A percentile compares a stretch with the other conserved stretches of the same genome.
phyloP scores from a whole-genome alignment of 1,140 invertebrate species.

The Chironomus tepperi region DNA sequence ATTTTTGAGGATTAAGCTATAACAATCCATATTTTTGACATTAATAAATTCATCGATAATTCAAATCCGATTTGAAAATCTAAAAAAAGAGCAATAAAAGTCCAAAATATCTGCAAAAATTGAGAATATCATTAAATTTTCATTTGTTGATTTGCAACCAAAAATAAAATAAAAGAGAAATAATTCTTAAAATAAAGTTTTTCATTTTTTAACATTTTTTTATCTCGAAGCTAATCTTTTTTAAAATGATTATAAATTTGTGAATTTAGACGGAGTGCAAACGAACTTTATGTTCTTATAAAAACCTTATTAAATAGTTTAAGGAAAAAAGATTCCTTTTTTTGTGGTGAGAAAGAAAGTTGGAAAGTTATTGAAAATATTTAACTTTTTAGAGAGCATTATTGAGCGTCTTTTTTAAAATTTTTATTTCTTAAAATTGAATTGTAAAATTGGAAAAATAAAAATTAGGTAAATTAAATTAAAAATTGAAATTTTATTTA shows the following conservation, averaged over 20 bases:
- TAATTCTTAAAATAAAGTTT: background rate
- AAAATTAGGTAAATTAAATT: too few relatives aligned
- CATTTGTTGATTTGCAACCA: background rate
- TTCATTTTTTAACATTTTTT: background rate
- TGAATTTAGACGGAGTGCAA: slow-evolving; percentile 21
- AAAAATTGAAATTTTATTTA: too few relatives aligned
- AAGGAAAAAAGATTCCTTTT: background rate
- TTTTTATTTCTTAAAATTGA: too few relatives aligned
- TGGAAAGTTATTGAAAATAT: background rate
- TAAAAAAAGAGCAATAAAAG: too few relatives aligned
- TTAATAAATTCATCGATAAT: too few relatives aligned
- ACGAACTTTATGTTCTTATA: slow-evolving; percentile 11
- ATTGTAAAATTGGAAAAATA: too few relatives aligned
- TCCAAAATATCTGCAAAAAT: too few relatives aligned
- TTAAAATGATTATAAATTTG: slow-evolving; percentile 24
- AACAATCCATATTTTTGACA: too few relatives aligned
- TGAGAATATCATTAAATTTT: slow-evolving; percentile 19
- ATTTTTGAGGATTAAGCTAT: too few relatives aligned
- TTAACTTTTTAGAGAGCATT: too few relatives aligned
- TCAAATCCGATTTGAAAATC: too few relatives aligned
- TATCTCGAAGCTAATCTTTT: slow-evolving; percentile 16
- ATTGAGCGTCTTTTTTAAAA: too few relatives aligned
- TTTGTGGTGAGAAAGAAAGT: background rate
- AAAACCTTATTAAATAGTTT: slow-evolving; percentile 10
- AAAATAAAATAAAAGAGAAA: background rate